Conservation (phyloP, 2,888 invertebrate genomes). For the Chloromyia formosa region DNA sequence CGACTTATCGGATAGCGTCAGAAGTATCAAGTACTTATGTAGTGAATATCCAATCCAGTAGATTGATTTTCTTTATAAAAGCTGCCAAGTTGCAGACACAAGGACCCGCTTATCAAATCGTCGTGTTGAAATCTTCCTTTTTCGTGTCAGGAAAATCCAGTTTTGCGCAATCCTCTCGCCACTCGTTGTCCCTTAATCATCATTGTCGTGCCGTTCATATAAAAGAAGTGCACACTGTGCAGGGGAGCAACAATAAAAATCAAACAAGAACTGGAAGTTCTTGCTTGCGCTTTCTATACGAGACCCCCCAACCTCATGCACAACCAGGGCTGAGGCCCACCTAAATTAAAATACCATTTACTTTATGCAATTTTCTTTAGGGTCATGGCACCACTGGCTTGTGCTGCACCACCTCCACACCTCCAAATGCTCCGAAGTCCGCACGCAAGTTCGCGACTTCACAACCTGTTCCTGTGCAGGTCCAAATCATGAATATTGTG, state of each 20-base stretch:
- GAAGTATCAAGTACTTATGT: conserved; percentile 7
- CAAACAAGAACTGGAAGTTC: background rate
- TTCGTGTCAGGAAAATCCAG: conserved; percentile 5
- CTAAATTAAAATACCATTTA: conserved; percentile 36
- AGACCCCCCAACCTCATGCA: conserved; percentile 11
- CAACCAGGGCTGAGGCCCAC: background rate
- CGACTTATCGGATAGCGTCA: background rate
- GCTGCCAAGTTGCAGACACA: too few relatives aligned
- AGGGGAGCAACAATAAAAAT: background rate
- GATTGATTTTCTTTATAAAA: too few relatives aligned
- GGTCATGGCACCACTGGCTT: conserved; percentile 40
- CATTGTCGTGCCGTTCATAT: background rate
- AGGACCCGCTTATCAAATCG: too few relatives aligned
- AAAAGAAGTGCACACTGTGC: background rate
- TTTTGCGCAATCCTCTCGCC: conserved; percentile 2
- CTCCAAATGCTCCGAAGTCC: background rate
- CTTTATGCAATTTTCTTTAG: conserved; percentile 30
- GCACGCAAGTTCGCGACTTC: conserved; percentile 8
- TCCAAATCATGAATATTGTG: background rate
- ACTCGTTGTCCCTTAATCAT: background rate
- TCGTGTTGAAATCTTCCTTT: conserved; percentile 28
- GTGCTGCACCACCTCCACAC: conserved; percentile 26
- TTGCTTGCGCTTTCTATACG: background rate
- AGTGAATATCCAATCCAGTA: too few relatives aligned
- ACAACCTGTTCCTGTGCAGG: conserved; percentile 22